Conservation (phyloP, 2,888 invertebrate genomes). For the Toxonevra muliebris region DNA sequence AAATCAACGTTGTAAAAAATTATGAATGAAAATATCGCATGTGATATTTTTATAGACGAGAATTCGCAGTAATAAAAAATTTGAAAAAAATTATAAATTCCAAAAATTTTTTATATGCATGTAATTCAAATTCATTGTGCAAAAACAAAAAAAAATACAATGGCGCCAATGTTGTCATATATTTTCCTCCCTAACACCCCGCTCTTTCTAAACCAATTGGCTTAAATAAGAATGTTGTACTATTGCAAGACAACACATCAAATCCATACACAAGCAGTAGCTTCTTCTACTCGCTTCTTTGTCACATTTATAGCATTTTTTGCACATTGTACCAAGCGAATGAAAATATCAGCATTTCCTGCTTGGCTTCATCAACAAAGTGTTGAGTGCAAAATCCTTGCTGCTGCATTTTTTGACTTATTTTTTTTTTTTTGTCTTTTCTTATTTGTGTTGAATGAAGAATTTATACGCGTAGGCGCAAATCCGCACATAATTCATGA, state of each 20-base stretch:
- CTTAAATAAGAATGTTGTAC: slow-evolving; percentile 24
- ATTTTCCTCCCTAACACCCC: background rate
- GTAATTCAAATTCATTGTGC: background rate
- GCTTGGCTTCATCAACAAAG: background rate
- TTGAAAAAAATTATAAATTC: background rate
- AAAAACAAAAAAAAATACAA: background rate
- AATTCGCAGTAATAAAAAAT: background rate
- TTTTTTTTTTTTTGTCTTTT: slow-evolving; percentile 5
- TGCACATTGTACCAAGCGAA: background rate
- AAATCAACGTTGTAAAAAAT: slow-evolving; percentile 2
- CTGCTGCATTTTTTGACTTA: background rate
- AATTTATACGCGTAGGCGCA: slow-evolving; percentile 46
- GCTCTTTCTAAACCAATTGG: slow-evolving; percentile 30
- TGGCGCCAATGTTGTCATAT: slow-evolving; percentile 14
- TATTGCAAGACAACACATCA: background rate
- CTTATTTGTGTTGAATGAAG: slow-evolving; percentile 25
- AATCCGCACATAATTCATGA: slow-evolving; percentile 45
- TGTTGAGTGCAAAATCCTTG: slow-evolving; percentile 13
- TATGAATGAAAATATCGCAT: slow-evolving; percentile 28
- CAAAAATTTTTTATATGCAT: too few relatives aligned
- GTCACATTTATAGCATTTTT: background rate
- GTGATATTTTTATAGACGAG: slow-evolving; percentile 11
- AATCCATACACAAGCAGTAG: slow-evolving; percentile 5
- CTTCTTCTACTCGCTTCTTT: slow-evolving; percentile 7
- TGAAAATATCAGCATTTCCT: background rate